Base-by-base conservation (phyloP, 1,140 invertebrate genomes). In the Archivesica marissinica region DNA sequence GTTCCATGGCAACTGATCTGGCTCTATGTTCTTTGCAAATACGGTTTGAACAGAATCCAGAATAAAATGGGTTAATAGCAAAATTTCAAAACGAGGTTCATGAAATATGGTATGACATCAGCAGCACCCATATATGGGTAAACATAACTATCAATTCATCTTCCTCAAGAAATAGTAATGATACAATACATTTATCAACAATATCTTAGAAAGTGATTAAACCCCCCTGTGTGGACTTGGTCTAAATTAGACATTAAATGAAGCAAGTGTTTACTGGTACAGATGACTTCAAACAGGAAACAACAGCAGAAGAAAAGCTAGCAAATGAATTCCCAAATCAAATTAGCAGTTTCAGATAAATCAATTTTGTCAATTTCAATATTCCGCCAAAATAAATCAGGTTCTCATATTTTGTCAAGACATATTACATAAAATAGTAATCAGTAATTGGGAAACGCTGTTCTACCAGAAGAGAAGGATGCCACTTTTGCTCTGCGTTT, bases 401-500 rank as follows among this genome's bases (percentile, higher is more conserved):
- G 11, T 23, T 44, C 38, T 50, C 41, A 47, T 72, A 38, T 64
- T 66, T 44, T 35, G 25, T 68, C 6, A 25, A 17, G 59, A 79
- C 61, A 64, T 39, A 44, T 79, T 50, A 79, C 77, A 79, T 79
- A 79, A 79, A 79, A 50, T 35, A 11, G 61, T 33, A 66, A 79
- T 79, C 77, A 79, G 17, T 4, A 47, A 44, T 66, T 47, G 59
- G 33, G 39, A 23, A 41, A 20, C 23, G 38, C 59, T 64, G 59
- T 64, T 64, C 33, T 64, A 33, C 30, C 38, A 35, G 59, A 64
- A 47, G n/a, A 44, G 68, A 72, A 23, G 39, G 28, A 72, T 50
- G 44, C 39, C 38, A 44, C 68, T 72, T 44, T 44, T 72, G 68
- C 25, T 64, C 20, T 44, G n/a, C 47, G 23, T 11, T 66, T 79